Evolutionary conservation across 2,797 vertebrate genomes (phyloP), one percentile per base, ranked within the genome.

Genomic region (Adrianichthys oophorus): DNA sequence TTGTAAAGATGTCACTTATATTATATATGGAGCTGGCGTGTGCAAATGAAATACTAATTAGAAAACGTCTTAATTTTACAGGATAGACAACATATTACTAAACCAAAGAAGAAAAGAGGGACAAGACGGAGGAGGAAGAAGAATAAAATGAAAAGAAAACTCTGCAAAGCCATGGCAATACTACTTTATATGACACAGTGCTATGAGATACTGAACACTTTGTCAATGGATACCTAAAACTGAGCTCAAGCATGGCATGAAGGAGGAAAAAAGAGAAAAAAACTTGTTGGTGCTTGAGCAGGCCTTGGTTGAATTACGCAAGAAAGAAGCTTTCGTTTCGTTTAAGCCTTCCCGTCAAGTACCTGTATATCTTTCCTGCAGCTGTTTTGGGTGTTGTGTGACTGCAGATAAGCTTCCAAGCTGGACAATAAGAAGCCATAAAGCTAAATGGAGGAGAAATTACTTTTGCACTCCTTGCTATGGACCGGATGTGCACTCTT

Each of bases 111-210:
- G 51, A 59, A 46, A 16, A 37, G 0, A 37, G 10, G 10, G 15
- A 13, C 26, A 1, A 45, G 17, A 5, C 12, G 5, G 40, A 44
- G 6, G 15, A 55, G 6, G 3, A 2, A 14, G 1, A 54, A 1
- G 18, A 59, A 40, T 45, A 21, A 0, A 2, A 67, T n/a, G 41
- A 60, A 40, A n/a, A 67, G 4, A 44, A 85, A 41, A 61, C 62
- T 56, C 15, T 91, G 88, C 83, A 83, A 5, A 67, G 71, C 56
- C 3, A 43, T 56, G 2, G 41, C 5, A 0, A 50, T 87, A 44
- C 62, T 91, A 56, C 62, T 43, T 0, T 2, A 12, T 56, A 71
- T 91, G 53, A 79, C 19, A 4, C 15, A 42, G 13, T 87, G 86
- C 75, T 89, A 81, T 13, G 0, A 78, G 46, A 75, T 74, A 14